Evolutionary conservation across 2,888 invertebrate species (phyloP), one percentile per base, ranked within the genome.

Genomic region (Ganaspis brasiliensis): DNA sequence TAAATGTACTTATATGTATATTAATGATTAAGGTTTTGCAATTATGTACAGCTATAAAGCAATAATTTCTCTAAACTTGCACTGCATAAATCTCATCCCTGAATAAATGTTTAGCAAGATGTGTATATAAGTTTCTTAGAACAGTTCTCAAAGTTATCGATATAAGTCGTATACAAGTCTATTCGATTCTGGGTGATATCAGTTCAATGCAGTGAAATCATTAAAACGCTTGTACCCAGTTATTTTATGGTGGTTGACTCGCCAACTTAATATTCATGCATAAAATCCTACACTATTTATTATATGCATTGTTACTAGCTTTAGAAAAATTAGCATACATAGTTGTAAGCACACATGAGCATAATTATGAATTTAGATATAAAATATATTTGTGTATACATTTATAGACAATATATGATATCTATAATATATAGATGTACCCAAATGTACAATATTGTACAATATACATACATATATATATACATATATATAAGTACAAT

Each of bases 171-270:
- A 52, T 49, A 49, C 49, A 49, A 49, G n/a, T 49, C 2, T 49
- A 49, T 49, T 16, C 52, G 52, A 52, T 52, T 19, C 16, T 1
- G 16, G n/a, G 8, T 52, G 52, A 52, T 52, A 52, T 52, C 52
- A 52, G 52, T 52, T 52, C 52, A 52, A 52, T 52, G 52, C 52
- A 52, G 16, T 52, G 9, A 52, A 52, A 52, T 52, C 81, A 82
- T 84, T 84, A 84, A 84, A 81, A 84, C 84, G 72, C 84, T 81
- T 81, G 84, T 84, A 81, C 84, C 82, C 84, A 80, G 79, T 78
- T 80, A 79, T 81, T 83, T 83, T 83, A 81, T 79, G 76, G 74
- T 78, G 56, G 75, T 76, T 78, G 79, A 80, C 75, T 82, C 83
- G 72, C 49, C 73, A 37, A 35, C 61, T 16, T 52, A 9, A 52